Evolutionary conservation across 2,888 invertebrate genomes (phyloP).

Genomic region (Drosophila multiciliata): DNA sequence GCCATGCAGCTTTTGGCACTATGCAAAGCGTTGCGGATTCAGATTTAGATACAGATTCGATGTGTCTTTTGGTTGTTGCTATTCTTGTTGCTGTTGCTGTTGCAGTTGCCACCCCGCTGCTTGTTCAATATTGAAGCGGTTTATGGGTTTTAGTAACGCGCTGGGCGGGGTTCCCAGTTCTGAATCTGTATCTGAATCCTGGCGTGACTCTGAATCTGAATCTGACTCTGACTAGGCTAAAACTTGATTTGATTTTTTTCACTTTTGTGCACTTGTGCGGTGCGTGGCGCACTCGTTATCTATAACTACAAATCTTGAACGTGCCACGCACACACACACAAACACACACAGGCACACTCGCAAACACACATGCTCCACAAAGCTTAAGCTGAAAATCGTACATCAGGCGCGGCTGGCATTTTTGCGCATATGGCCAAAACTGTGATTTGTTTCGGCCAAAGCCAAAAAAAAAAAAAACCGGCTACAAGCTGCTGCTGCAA

Average conservation of each 20-base stretch:
- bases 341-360: conserved; percentile 10
- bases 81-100: conserved; percentile 7
- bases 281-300: conserved; percentile 73
- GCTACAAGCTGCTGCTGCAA: conserved; percentile 40
- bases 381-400: conserved; percentile 78
- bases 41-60: conserved; percentile 24
- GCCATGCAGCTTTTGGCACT: conserved; percentile 55
- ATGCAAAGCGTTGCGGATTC: conserved; percentile 17
- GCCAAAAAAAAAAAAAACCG: conserved; percentile 47
- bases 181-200: conserved; percentile 2
- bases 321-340: conserved; percentile 53
- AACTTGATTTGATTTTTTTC: conserved; percentile 74
- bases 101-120: conserved; percentile 56
- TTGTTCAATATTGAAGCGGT: conserved; percentile 72
- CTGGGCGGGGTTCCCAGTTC: conserved; percentile 24
- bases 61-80: conserved; percentile 41
- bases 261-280: conserved; percentile 68
- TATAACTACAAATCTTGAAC: conserved; percentile 80
- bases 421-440: conserved; percentile 70
- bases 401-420: conserved; percentile 67
- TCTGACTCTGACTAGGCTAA: conserved; percentile 56
- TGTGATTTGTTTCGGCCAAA: conserved; percentile 75
- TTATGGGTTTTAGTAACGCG: conserved; percentile 74
- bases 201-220: background rate
- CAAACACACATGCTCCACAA: conserved; percentile 71